Evolutionary conservation across 2,113 vertebrate genomes (phyloP).

Genomic region (Oryzias curvinotus): DNA sequence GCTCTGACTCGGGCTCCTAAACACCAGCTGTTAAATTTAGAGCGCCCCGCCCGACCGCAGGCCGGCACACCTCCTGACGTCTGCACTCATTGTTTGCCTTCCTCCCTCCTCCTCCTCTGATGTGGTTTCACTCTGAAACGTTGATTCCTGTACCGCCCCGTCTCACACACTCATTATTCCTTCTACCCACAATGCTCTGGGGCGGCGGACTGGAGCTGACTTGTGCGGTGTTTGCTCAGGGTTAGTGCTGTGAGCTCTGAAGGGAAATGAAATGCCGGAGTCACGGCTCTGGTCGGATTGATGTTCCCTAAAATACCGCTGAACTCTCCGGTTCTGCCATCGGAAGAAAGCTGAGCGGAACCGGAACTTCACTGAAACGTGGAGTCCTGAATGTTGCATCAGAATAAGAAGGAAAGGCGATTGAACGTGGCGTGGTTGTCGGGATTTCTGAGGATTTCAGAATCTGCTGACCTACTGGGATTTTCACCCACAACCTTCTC

Average conservation of each 20-base stretch:
- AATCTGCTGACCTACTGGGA: no score
- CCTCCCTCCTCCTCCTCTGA: slow-evolving; percentile 1
- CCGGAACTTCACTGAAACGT: no score
- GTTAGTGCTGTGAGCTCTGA: slow-evolving; percentile 37
- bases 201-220: slow-evolving; percentile 43
- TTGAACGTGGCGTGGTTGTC: no score
- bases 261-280: slow-evolving; percentile 71
- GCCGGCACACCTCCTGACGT: slow-evolving; percentile 40
- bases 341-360: no score
- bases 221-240: slow-evolving; percentile 57
- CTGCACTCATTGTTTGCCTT: slow-evolving; percentile 16
- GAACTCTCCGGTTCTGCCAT: background rate
- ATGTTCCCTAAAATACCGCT: slow-evolving; percentile 40
- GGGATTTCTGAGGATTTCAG: no score
- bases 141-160: slow-evolving; percentile 3
- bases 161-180: slow-evolving; percentile 5
- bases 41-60: slow-evolving; percentile 42
- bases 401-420: no score
- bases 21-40: slow-evolving; percentile 64
- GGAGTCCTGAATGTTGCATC: no score
- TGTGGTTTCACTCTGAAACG: slow-evolving; percentile 24
- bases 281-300: slow-evolving; percentile 39
- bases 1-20: slow-evolving; percentile 52
- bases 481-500: no score
- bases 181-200: slow-evolving; percentile 34